A percentile compares a stretch with the other conserved stretches of the same genome.
phyloP scores from a whole-genome alignment of 2,888 invertebrate genomes.

The Tortrix viridana region DNA sequence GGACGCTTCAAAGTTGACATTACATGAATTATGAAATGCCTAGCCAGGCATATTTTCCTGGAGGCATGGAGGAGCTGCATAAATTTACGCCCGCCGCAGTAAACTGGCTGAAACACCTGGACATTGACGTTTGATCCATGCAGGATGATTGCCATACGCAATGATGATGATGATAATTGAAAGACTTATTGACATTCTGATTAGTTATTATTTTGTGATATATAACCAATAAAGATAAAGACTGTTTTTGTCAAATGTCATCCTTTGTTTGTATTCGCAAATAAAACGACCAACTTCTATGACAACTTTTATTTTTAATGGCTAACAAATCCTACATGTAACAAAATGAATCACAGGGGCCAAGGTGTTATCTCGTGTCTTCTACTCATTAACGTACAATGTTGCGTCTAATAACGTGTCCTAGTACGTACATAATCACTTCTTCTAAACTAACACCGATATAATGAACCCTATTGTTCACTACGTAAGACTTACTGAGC shows the following conservation, averaged over 20 bases:
- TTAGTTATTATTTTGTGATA: slow-evolving; percentile 12
- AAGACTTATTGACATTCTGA: slow-evolving; percentile 33
- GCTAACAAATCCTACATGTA: slow-evolving; percentile 75
- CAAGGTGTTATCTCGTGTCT: slow-evolving; percentile 73
- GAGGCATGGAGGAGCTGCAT: too few relatives aligned
- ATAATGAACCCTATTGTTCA: slow-evolving; percentile 50
- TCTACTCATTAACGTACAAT: slow-evolving; percentile 56
- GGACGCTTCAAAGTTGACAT: too few relatives aligned
- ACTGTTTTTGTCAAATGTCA: slow-evolving; percentile 33
- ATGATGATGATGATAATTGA: background rate
- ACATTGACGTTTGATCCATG: too few relatives aligned
- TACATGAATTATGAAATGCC: too few relatives aligned
- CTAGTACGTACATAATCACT: slow-evolving; percentile 43
- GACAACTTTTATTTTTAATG: slow-evolving; percentile 74
- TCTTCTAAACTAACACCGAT: slow-evolving; percentile 54
- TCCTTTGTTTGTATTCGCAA: slow-evolving; percentile 4
- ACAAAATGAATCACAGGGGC: slow-evolving; percentile 82
- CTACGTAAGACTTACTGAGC: slow-evolving; percentile 21
- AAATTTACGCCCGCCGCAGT: too few relatives aligned
- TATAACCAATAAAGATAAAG: slow-evolving; percentile 16
- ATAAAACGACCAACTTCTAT: slow-evolving; percentile 48
- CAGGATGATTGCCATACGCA: too few relatives aligned
- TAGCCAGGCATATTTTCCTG: too few relatives aligned
- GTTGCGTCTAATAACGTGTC: slow-evolving; percentile 61
- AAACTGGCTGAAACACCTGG: too few relatives aligned